Conservation (phyloP, 1,140 invertebrate genomes). For the Heliothis subflexa region DNA sequence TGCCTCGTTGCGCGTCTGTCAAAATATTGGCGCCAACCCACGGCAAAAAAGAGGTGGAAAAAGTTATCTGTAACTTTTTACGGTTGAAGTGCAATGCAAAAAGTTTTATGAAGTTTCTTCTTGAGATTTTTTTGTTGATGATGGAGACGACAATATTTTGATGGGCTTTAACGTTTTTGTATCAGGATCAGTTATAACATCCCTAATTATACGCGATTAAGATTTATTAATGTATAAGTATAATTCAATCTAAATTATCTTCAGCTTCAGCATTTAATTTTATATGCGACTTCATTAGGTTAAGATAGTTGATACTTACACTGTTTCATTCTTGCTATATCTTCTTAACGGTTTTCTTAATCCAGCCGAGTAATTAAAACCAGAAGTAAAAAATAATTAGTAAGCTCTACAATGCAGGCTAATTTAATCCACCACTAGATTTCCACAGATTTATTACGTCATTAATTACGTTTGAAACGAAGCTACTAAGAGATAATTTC, state of each 20-base stretch:
- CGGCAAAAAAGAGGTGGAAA: constrained; percentile 41
- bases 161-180: neutral
- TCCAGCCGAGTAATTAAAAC: neutral
- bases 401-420: constrained; percentile 57
- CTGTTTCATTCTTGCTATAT: too few relatives aligned
- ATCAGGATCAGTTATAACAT: too few relatives aligned
- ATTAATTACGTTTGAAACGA: constrained; percentile 71
- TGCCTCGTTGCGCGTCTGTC: constrained; percentile 60
- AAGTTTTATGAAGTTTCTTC: constrained; percentile 18
- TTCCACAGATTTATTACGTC: constrained; percentile 74
- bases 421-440: constrained; percentile 74
- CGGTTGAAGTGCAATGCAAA: constrained; percentile 29
- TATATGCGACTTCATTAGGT: too few relatives aligned
- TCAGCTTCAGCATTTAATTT: too few relatives aligned
- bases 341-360: neutral
- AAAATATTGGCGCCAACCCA: constrained; percentile 71
- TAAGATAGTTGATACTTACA: too few relatives aligned
- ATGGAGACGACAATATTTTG: constrained; percentile 7
- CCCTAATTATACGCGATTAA: too few relatives aligned
- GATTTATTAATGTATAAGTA: too few relatives aligned
- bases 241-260: too few relatives aligned
- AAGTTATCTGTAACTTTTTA: constrained; percentile 40
- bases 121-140: neutral
- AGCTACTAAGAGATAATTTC: constrained; percentile 72
- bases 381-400: constrained; percentile 53